A percentile compares a stretch with the other conserved stretches of the same genome.
Evolutionary conservation across 2,888 invertebrate genomes (phyloP).

Genomic region (Margaritifera margaritifera): DNA sequence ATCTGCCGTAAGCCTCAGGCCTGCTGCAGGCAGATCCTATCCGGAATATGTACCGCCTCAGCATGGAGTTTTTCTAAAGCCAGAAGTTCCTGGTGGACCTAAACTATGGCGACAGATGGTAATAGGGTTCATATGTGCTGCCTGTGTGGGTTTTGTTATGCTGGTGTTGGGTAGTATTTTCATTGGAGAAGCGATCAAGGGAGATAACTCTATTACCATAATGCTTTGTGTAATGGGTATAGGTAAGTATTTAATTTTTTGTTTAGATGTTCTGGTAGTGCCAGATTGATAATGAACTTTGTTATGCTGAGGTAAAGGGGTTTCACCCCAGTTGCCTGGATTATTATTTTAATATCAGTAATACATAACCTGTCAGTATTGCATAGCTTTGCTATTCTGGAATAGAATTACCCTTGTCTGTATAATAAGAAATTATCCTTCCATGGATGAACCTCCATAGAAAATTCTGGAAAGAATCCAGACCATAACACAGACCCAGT

Average conservation of each 20-base stretch:
- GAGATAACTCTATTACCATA: slow-evolving; percentile 60
- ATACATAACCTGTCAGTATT: no score
- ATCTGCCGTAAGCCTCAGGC: slow-evolving; percentile 8
- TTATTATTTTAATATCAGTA: no score
- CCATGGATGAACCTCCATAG: no score
- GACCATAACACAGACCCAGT: no score
- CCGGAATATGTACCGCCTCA: slow-evolving; percentile 4
- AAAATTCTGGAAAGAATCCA: no score
- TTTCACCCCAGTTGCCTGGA: no score
- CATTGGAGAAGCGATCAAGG: slow-evolving; percentile 56
- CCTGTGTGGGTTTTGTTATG: slow-evolving; percentile 59
- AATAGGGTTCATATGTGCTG: slow-evolving; percentile 62
- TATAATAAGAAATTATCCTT: no score
- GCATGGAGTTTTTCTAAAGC: slow-evolving; percentile 9
- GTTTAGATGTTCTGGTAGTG: neutral
- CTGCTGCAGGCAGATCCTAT: slow-evolving; percentile 7
- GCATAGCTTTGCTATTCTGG: no score
- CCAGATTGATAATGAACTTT: neutral
- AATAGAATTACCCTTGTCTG: no score
- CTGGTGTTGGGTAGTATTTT: slow-evolving; percentile 61
- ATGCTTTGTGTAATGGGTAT: slow-evolving; percentile 68
- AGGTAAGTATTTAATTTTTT: slow-evolving; percentile 44
- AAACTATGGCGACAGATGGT: slow-evolving; percentile 63
- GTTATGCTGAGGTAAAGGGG: neutral
- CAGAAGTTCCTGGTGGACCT: slow-evolving; percentile 39